Conservation (phyloP, 1,140 invertebrate genomes). For the Diorhabda elongata region DNA sequence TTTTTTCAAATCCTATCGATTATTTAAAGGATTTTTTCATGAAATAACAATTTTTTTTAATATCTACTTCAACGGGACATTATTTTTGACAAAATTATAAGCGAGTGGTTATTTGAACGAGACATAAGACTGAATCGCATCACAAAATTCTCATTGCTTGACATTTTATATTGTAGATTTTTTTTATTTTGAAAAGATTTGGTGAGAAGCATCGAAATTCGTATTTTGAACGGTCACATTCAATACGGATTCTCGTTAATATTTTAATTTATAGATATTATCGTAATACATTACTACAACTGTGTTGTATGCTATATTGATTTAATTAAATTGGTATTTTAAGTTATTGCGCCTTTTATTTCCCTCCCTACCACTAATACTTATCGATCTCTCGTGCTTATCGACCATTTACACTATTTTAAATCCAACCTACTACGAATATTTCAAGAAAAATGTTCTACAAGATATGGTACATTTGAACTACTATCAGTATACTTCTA, state of each 20-base stretch:
- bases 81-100: too few relatives aligned
- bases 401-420: too few relatives aligned
- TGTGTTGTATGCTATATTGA: constrained; percentile 46
- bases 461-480: too few relatives aligned
- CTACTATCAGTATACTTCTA: too few relatives aligned
- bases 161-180: constrained; percentile 37
- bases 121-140: constrained; percentile 22
- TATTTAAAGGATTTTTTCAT: too few relatives aligned
- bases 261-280: constrained; percentile 36
- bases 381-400: too few relatives aligned
- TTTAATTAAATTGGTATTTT: constrained; percentile 48
- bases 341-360: constrained; percentile 28
- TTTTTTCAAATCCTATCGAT: too few relatives aligned
- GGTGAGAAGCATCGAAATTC: constrained; percentile 24
- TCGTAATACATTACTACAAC: constrained; percentile 39
- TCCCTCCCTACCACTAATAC: background rate
- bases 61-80: too few relatives aligned
- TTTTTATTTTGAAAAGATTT: constrained; percentile 39
- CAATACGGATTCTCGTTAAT: constrained; percentile 41
- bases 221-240: constrained; percentile 21
- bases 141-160: constrained; percentile 29
- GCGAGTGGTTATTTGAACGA: background rate
- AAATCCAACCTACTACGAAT: too few relatives aligned
- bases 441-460: too few relatives aligned
- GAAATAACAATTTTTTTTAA: too few relatives aligned